A percentile compares a stretch with the other conserved stretches of the same genome.
These are phyloP conservation scores for Pao palembangensis DNA, from an alignment of 2,113 vertebrate genomes.

Conservation along the genomic window DNA sequence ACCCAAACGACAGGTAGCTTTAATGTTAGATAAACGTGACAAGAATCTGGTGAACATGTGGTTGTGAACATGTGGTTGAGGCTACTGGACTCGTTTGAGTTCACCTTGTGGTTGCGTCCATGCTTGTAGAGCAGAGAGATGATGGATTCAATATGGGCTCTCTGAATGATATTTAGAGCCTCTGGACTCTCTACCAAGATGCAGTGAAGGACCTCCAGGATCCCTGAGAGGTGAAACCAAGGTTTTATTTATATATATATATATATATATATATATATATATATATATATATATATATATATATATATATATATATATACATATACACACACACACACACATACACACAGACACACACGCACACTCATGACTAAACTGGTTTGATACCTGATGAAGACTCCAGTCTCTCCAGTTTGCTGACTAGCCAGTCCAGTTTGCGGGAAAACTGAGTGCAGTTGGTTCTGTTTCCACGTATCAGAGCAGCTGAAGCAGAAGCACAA, in stretches of 20 bases:
- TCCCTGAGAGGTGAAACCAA: constrained; percentile 74
- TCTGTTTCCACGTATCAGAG: constrained; percentile 92
- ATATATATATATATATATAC: too few relatives aligned
- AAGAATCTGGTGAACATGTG: too few relatives aligned
- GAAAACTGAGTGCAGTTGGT: constrained; percentile 97
- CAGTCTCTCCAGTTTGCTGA: constrained; percentile 94
- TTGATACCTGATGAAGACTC: constrained; percentile 92
- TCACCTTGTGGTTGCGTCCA: constrained; percentile 93
- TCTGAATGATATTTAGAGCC: constrained; percentile 92
- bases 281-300: too few relatives aligned
- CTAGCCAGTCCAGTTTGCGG: constrained; percentile 91
- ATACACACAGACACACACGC: too few relatives aligned
- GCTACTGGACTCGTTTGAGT: not conserved
- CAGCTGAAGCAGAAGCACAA: constrained; percentile 70
- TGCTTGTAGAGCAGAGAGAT: constrained; percentile 95
- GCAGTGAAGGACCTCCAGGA: constrained; percentile 92
- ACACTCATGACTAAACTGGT: too few relatives aligned
- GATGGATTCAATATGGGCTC: constrained; percentile 91
- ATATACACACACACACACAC: too few relatives aligned
- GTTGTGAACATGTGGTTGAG: too few relatives aligned
- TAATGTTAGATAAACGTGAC: too few relatives aligned
- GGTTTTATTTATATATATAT: not conserved
- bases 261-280: too few relatives aligned
- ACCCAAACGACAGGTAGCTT: too few relatives aligned
- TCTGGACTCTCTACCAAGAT: constrained; percentile 95